These are phyloP conservation scores for Rhinatrema bivittatum DNA, from an alignment of 2,797 vertebrate species.

Conservation along the genomic window DNA sequence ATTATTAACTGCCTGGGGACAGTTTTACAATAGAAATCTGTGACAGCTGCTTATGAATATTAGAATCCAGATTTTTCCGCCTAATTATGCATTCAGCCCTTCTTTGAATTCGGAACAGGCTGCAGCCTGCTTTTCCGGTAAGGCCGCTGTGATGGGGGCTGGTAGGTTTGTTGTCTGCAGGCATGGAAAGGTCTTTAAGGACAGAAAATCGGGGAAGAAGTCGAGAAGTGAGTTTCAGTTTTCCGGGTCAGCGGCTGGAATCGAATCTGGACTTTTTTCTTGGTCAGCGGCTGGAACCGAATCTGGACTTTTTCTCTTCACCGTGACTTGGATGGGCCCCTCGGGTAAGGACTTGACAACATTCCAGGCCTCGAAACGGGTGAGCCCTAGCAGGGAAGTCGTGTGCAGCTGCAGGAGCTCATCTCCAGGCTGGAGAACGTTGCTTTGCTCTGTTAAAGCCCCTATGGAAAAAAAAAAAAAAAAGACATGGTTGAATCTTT, in stretches of 20 bases:
- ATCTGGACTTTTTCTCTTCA: constrained; percentile 54
- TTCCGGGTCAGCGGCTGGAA: too few species aligned
- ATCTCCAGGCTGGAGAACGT: constrained; percentile 71
- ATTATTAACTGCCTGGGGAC: constrained; percentile 15
- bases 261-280: constrained; percentile 3
- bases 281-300: too few species aligned
- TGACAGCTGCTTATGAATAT: constrained; percentile 7
- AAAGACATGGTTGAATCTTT: too few species aligned
- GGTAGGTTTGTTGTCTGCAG: not conserved
- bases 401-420: constrained; percentile 74
- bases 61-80: not conserved
- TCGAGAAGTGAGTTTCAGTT: too few species aligned
- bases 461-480: constrained; percentile 46
- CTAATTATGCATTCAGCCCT: not conserved
- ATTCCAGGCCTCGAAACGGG: constrained; percentile 87
- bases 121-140: not conserved
- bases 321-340: constrained; percentile 54
- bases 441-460: constrained; percentile 59
- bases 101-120: not conserved
- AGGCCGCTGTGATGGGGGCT: too few species aligned
- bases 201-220: not conserved
- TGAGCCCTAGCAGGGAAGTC: constrained; percentile 64
- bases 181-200: constrained; percentile 25
- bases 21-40: constrained; percentile 9
- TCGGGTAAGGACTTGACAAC: constrained; percentile 79